A percentile compares a stretch with the other conserved stretches of the same genome.
These are phyloP conservation scores for Thera britannica DNA, from an alignment of 2,888 invertebrate genomes.

Conservation along the genomic window DNA sequence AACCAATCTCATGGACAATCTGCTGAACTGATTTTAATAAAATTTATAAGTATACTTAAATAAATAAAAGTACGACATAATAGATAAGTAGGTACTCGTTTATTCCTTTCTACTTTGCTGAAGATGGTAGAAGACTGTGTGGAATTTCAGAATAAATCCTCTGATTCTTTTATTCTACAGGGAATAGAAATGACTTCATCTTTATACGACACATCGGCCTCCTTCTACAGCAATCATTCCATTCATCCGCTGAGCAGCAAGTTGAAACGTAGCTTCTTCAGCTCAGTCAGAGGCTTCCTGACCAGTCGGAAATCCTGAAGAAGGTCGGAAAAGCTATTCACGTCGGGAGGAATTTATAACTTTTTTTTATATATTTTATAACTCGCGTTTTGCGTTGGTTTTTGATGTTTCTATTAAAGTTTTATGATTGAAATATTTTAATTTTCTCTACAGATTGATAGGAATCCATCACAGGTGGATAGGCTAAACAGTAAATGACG, in stretches of 20 bases:
- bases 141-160: too few species aligned
- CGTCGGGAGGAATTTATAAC: neutral
- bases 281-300: conserved; percentile 67
- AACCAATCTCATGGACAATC: too few species aligned
- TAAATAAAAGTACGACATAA: too few species aligned
- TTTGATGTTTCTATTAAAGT: conserved; percentile 15
- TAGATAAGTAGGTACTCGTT: too few species aligned
- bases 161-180: conserved; percentile 49
- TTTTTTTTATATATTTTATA: conserved; percentile 1
- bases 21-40: too few species aligned
- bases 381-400: conserved; percentile 20
- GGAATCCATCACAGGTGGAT: neutral
- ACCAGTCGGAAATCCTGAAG: conserved; percentile 56
- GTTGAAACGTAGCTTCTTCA: conserved; percentile 69
- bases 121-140: too few species aligned
- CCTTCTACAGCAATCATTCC: conserved; percentile 73
- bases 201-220: conserved; percentile 72
- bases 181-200: conserved; percentile 70
- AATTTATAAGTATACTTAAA: too few species aligned
- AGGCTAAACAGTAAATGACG: too few species aligned
- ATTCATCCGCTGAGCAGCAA: conserved; percentile 58
- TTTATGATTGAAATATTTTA: neutral
- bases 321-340: neutral
- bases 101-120: too few species aligned
- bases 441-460: neutral